These are phyloP conservation scores for Tetragnatha versicolor DNA, from an alignment of 1,140 invertebrate species.

Conservation along the genomic window DNA sequence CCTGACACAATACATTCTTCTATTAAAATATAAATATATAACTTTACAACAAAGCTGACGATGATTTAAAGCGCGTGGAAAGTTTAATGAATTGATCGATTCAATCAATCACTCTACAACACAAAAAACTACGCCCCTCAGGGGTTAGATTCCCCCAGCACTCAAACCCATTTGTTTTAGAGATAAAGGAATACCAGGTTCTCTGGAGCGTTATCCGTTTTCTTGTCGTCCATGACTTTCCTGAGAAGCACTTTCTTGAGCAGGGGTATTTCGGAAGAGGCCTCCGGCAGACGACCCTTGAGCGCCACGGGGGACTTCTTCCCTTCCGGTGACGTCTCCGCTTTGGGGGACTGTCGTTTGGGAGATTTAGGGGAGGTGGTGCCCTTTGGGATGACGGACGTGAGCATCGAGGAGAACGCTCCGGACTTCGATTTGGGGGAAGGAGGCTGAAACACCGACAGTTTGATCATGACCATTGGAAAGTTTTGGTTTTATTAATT, in stretches of 20 bases:
- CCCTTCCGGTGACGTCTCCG: neutral
- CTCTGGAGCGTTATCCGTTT: slow-evolving; percentile 20
- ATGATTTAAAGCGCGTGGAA: too few species aligned
- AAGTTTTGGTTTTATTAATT: too few species aligned
- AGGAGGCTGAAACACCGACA: neutral
- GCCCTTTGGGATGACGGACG: slow-evolving; percentile 6
- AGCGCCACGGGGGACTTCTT: neutral
- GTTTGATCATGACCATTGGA: too few species aligned
- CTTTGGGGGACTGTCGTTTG: slow-evolving; percentile 28
- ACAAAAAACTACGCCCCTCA: neutral
- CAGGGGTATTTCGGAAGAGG: slow-evolving; percentile 34
- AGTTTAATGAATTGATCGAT: too few species aligned
- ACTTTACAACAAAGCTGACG: too few species aligned
- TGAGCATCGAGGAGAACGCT: slow-evolving; percentile 20
- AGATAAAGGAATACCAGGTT: neutral
- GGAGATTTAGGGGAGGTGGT: neutral
- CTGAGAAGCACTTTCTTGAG: slow-evolving; percentile 50
- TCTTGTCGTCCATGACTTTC: slow-evolving; percentile 52
- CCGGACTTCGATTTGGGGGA: slow-evolving; percentile 35
- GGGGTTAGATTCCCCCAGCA: neutral
- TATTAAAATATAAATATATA: too few species aligned
- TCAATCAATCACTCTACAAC: neutral
- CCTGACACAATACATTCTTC: too few species aligned
- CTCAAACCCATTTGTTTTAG: neutral
- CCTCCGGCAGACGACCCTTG: neutral